phyloP scores from a whole-genome alignment of 2,888 invertebrate species.

The Automeris io region DNA sequence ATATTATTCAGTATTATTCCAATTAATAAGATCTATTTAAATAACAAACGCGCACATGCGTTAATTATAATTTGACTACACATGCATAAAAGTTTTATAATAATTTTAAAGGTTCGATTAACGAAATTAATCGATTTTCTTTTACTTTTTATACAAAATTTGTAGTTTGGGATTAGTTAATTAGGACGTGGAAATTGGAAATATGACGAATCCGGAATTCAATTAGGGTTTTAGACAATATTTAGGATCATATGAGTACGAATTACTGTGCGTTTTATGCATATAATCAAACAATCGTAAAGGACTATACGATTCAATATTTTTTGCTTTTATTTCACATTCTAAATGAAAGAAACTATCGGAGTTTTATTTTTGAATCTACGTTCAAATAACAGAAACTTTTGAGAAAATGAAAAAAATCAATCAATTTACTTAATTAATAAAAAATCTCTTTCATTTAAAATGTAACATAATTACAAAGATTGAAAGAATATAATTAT shows the following conservation, averaged over 20 bases:
- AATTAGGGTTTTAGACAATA: not conserved
- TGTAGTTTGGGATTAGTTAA: no score
- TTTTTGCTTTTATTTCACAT: not conserved
- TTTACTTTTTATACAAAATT: not conserved
- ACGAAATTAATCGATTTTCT: not conserved
- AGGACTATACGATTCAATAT: no score
- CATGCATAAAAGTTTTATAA: not conserved
- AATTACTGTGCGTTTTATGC: not conserved
- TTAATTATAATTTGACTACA: not conserved
- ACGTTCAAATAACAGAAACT: no score
- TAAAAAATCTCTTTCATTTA: not conserved
- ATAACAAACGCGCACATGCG: not conserved
- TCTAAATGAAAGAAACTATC: not conserved
- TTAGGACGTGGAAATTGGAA: not conserved
- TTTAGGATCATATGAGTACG: not conserved
- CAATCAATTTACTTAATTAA: no score
- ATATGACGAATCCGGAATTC: not conserved
- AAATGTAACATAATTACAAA: slow-evolving; percentile 5
- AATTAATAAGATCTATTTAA: not conserved
- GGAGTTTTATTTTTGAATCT: not conserved
- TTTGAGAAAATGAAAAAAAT: no score
- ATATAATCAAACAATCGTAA: no score
- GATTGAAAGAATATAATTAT: slow-evolving; percentile 28
- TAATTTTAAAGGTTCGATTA: not conserved
- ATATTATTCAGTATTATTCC: not conserved